Evolutionary conservation across 2,113 vertebrate species (phyloP).

Genomic region (Amphilophus citrinellus): DNA sequence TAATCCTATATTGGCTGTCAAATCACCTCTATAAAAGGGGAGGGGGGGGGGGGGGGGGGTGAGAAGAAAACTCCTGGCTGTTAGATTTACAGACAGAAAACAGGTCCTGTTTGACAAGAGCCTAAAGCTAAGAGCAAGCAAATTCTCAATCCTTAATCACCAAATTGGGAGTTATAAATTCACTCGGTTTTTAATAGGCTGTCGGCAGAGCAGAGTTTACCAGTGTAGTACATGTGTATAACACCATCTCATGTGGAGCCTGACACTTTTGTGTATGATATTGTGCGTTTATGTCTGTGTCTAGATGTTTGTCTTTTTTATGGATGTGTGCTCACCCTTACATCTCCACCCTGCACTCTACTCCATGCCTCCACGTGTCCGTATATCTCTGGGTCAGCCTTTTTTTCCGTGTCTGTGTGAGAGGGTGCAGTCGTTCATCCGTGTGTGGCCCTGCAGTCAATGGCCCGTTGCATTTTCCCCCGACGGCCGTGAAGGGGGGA

Average conservation of each 20-base stretch:
- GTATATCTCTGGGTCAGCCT: conserved; percentile 11
- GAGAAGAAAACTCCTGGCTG: conserved; percentile 71
- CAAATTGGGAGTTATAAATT: conserved; percentile 81
- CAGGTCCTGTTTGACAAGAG: conserved; percentile 79
- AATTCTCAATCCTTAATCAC: conserved; percentile 75
- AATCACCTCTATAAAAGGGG: conserved; percentile 70
- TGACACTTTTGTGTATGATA: conserved; percentile 15
- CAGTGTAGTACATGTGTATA: conserved; percentile 60
- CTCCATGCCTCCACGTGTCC: background rate
- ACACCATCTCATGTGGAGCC: conserved; percentile 42
- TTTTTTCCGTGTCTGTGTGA: conserved; percentile 1
- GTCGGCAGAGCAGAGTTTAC: conserved; percentile 64
- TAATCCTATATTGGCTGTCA: conserved; percentile 77
- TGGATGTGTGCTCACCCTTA: background rate
- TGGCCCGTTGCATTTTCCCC: conserved; percentile 70
- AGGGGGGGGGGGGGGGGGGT: background rate
- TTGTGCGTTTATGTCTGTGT: conserved; percentile 22
- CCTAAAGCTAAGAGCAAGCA: conserved; percentile 71
- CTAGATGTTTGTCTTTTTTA: conserved; percentile 23
- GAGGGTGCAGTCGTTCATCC: conserved; percentile 42
- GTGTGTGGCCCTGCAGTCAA: conserved; percentile 76
- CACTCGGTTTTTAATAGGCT: conserved; percentile 74
- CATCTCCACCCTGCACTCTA: conserved; percentile 21
- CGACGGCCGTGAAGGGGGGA: conserved; percentile 65
- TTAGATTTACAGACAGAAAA: conserved; percentile 87